phyloP scores from a whole-genome alignment of 2,888 invertebrate species.

The Morinoia aosen region DNA sequence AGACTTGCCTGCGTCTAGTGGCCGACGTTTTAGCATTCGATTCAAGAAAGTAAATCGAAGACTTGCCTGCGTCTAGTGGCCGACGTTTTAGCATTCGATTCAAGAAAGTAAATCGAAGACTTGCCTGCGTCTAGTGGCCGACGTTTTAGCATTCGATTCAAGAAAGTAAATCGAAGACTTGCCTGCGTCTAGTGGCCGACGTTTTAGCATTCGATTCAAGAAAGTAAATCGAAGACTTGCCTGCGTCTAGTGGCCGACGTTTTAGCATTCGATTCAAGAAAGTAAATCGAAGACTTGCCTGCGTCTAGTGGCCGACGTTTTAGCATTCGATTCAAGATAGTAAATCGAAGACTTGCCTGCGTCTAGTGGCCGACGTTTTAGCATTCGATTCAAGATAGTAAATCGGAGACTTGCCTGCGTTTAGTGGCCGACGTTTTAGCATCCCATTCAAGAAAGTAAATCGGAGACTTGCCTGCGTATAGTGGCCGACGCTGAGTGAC shows the following conservation, averaged over 20 bases:
- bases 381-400: too few relatives aligned
- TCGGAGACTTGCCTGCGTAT: neutral
- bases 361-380: slow-evolving; percentile 13
- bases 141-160: too few relatives aligned
- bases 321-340: too few relatives aligned
- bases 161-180: neutral
- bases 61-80: slow-evolving; percentile 16
- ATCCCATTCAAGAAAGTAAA: too few relatives aligned
- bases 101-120: neutral
- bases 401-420: neutral
- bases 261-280: too few relatives aligned
- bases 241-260: slow-evolving; percentile 15
- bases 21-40: too few relatives aligned
- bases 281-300: neutral
- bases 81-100: too few relatives aligned
- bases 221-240: neutral
- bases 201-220: too few relatives aligned
- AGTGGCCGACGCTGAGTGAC: neutral
- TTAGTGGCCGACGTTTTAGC: slow-evolving; percentile 2
- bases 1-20: neutral
- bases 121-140: slow-evolving; percentile 14
- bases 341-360: neutral
- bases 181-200: slow-evolving; percentile 18
- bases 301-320: slow-evolving; percentile 9
- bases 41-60: neutral